phyloP scores from a whole-genome alignment of 2,797 vertebrate species.

The Smutsia temminckii region DNA sequence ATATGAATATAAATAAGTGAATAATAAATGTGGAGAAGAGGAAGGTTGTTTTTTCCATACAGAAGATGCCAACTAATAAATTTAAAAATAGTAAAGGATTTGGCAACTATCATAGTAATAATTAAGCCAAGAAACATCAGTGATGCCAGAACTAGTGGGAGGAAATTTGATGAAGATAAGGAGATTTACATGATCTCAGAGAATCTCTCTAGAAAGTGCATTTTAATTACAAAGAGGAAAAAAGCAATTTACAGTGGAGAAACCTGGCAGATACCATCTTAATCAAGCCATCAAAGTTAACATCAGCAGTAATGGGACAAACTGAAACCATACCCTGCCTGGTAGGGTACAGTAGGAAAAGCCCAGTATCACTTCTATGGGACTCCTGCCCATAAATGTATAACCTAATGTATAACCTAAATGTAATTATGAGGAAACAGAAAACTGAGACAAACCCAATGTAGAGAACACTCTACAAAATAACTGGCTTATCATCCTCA shows the following conservation, averaged over 20 bases:
- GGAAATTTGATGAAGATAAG: background rate
- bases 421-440: background rate
- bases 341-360: background rate
- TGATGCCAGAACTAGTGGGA: background rate
- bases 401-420: background rate
- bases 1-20: background rate
- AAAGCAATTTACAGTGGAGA: background rate
- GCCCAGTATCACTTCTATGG: background rate
- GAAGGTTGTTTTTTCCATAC: background rate
- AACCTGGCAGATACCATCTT: background rate
- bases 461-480: background rate
- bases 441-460: background rate
- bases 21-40: background rate
- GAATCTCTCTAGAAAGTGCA: constrained; percentile 3
- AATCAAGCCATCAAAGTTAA: background rate
- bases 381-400: background rate
- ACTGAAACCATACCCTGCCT: accelerated
- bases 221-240: constrained; percentile 39
- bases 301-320: background rate
- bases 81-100: background rate
- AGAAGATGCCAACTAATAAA: constrained; percentile 22
- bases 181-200: background rate
- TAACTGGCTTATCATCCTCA: background rate
- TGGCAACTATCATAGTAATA: background rate
- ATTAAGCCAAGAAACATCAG: constrained; percentile 31